Evolutionary conservation across 2,888 invertebrate species (phyloP).

Genomic region (Anodontia alba): DNA sequence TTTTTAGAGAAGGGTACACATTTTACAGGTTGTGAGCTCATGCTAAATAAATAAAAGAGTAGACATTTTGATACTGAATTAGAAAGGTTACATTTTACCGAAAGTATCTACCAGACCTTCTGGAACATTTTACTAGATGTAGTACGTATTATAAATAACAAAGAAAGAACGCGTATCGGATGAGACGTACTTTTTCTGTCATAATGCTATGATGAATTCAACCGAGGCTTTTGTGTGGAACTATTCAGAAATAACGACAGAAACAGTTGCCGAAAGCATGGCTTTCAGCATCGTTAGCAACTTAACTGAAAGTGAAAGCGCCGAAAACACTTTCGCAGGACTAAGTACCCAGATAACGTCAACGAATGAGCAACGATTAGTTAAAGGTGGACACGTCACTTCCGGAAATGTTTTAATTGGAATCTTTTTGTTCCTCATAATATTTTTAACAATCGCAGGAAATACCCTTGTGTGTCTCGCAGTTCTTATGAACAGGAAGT

Average conservation of each 20-base stretch:
- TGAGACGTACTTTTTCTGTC: no score
- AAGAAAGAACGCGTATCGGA: no score
- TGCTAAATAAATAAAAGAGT: no score
- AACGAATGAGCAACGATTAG: not conserved
- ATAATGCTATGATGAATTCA: conserved; percentile 2
- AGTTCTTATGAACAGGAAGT: conserved; percentile 66
- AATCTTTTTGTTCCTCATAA: conserved; percentile 61
- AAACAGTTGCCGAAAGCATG: not conserved
- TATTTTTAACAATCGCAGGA: conserved; percentile 69
- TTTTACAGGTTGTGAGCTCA: no score
- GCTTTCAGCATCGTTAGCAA: not conserved
- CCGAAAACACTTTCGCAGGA: not conserved
- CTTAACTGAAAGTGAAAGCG: not conserved
- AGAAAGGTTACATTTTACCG: no score
- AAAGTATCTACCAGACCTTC: no score
- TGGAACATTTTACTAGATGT: no score
- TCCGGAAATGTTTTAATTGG: conserved; percentile 62
- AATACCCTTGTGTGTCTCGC: conserved; percentile 74
- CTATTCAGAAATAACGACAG: not conserved
- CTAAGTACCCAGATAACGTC: conserved; percentile 19
- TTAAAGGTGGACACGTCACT: not conserved
- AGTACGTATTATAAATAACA: no score
- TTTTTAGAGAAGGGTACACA: no score
- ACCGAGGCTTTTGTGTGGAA: not conserved
- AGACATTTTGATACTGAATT: no score